Base-by-base conservation (phyloP, 2,113 vertebrate species). In the Lanius ludovicianus region DNA sequence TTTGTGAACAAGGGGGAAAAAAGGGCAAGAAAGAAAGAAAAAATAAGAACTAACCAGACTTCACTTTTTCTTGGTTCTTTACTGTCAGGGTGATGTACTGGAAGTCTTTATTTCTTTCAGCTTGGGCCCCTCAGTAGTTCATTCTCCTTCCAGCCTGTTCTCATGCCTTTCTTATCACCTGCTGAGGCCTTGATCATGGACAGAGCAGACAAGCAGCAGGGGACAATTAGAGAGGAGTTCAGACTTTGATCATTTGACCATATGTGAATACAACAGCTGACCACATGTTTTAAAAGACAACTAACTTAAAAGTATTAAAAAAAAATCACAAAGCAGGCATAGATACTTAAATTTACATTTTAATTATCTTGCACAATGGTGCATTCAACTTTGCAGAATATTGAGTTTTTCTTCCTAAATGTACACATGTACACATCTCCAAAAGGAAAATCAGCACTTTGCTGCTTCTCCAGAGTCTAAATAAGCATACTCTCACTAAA, bases 201-300 rank as follows among this genome's bases (percentile, higher is more conserved):
- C 98, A 98, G 99, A 99, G 99, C 98, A 99, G 98, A 98, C 97
- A 98, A 99, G 98, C 99, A 99, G 99, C 98, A 98, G 99, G 98
- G 99, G 99, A 99, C 99, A 99, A 99, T 99, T 99, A 99, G 98
- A 98, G 98, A 99, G 98, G 98, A 98, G 98, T 98, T 98, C 98
- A 98, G 98, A 98, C 99, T 99, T 99, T 99, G 99, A 99, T 99
- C 99, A 99, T 99, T 99, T 99, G 99, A 99, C 99, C 99, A 99
- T 99, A 99, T 99, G 99, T 99, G 99, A 99, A 98, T 98, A 98
- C 98, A 99, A 99, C 98, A 99, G 98, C 98, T 99, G 98, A 99
- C 98, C 99, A 99, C 98, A 99, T 99, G 98, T 99, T 99, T 99
- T 98, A 98, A 98, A 98, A 98, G 98, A 99, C 99, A 99, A 99